These are phyloP conservation scores for Bradypodion pumilum DNA, from an alignment of 2,797 vertebrate species.

Conservation along the genomic window DNA sequence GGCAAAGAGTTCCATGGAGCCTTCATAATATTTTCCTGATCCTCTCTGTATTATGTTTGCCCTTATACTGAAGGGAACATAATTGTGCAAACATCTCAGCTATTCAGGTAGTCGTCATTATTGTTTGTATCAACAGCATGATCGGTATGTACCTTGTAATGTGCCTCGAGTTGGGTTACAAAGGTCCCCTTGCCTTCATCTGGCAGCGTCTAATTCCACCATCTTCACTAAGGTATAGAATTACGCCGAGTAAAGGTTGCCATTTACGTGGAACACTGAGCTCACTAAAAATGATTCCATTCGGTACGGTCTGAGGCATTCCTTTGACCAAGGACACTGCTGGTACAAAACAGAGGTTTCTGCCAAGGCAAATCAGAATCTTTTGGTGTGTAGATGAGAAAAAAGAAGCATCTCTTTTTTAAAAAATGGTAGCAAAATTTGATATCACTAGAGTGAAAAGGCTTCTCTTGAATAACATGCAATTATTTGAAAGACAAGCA, in stretches of 20 bases:
- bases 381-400: constrained; percentile 31
- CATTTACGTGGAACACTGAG: constrained; percentile 74
- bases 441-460: neutral
- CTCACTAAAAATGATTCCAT: constrained; percentile 66
- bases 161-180: constrained; percentile 72
- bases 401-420: neutral
- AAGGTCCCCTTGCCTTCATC: constrained; percentile 73
- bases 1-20: constrained; percentile 33
- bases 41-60: constrained; percentile 46
- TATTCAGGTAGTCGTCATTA: constrained; percentile 66
- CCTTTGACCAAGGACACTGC: constrained; percentile 70
- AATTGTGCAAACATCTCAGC: constrained; percentile 63
- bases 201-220: constrained; percentile 75
- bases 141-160: constrained; percentile 69
- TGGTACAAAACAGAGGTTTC: constrained; percentile 39
- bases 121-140: constrained; percentile 63
- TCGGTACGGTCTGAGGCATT: constrained; percentile 69
- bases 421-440: neutral
- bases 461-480: neutral
- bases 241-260: constrained; percentile 79
- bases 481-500: neutral
- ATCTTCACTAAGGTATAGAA: constrained; percentile 75
- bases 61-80: constrained; percentile 34
- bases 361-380: constrained; percentile 38
- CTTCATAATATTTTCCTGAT: constrained; percentile 64